Percentiles rank a stretch among this genome's conserved stretches.
Evolutionary conservation across 2,797 vertebrate species (phyloP).

Genomic region (Ficedula albicollis): DNA sequence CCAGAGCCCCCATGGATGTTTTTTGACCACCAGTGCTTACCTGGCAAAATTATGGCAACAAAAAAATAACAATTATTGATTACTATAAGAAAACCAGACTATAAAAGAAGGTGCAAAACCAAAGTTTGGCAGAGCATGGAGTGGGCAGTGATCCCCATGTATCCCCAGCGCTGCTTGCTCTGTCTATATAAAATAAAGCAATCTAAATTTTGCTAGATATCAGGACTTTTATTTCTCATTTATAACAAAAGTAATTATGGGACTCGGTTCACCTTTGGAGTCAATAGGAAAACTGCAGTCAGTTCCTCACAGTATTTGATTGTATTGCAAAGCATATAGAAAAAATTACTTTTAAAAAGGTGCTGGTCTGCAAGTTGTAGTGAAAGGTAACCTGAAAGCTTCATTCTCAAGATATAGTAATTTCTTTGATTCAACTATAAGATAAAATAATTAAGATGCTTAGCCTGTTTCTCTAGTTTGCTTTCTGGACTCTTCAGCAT

Average conservation of each 20-base stretch:
- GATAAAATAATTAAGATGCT: not conserved
- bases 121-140: too few species aligned
- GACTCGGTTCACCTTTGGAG: not conserved
- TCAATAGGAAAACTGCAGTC: not conserved
- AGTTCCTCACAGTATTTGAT: not conserved
- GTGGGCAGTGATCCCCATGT: too few species aligned
- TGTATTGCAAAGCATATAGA: not conserved
- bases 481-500: not conserved
- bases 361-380: not conserved
- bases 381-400: not conserved
- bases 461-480: not conserved
- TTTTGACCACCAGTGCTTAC: too few species aligned
- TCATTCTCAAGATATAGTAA: not conserved
- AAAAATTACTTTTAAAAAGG: not conserved
- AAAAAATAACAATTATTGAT: too few species aligned
- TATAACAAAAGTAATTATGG: not conserved
- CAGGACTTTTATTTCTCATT: too few species aligned
- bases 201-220: too few species aligned
- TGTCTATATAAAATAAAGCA: too few species aligned
- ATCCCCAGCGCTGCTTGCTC: too few species aligned
- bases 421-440: not conserved
- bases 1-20: too few species aligned
- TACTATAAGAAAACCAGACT: too few species aligned
- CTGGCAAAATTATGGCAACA: too few species aligned
- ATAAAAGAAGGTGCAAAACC: too few species aligned